Evolutionary conservation across 2,113 vertebrate genomes (phyloP), one percentile per base, ranked within the genome.

Genomic region (Colistium nudipinnis): DNA sequence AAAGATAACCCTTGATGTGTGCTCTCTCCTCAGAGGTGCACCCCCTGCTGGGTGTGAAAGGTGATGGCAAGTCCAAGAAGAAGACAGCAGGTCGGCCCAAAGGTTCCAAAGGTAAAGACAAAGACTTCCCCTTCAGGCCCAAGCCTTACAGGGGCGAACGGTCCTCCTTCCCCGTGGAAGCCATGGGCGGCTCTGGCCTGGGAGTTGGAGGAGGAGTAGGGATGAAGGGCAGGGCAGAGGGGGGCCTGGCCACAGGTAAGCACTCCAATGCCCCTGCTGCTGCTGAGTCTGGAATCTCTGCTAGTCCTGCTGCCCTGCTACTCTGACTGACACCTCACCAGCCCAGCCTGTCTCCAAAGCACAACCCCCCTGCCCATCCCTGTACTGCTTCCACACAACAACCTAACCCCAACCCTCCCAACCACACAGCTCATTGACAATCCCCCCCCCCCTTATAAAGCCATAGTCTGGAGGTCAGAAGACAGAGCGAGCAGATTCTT

Each of bases 41-140:
- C 91, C 97, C 98, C 60, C 88, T 99, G 75, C 93, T 99, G 93
- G 97, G 98, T 30, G 97, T 98, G 91, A 99, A 99, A 87, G 96
- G 98, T 45, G 98, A 99, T 86, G 94, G 98, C 91, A 99, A 99
- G 94, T 98, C 97, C 76, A 99, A 99, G 96, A 99, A 99, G 96
- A 99, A 99, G 93, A 95, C 97, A 63, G 96, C 97, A 20, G 98
- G 98, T 71, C 95, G 98, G 81, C 97, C 98, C 65, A 99, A 99
- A 94, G 98, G 98, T 93, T 96, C 96, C 92, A 99, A 99, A 98
- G 97, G 97, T 97, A 99, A 99, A 97, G 98, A 99, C 93, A 98
- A 96, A 97, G 97, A 99, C 94, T 98, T 97, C 93, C 93, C 96
- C 92, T 98, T 98, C 94, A 96, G 97, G 92, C 94, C 96, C 85